Base-by-base conservation (phyloP, 2,113 vertebrate species). In the Zosterops borbonicus region DNA sequence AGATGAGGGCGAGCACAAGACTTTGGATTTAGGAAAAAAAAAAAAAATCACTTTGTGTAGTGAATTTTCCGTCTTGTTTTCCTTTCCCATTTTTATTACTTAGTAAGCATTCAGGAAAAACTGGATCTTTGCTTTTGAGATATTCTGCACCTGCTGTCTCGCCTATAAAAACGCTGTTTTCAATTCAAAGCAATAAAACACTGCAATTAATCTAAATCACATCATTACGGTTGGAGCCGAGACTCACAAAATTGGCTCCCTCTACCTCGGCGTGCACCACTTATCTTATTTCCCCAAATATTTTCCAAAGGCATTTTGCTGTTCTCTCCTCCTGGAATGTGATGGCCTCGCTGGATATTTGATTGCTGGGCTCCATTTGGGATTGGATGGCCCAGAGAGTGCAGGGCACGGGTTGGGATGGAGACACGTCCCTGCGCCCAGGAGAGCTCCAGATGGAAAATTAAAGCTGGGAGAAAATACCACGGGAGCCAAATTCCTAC, bases 151-250 rank as follows among this genome's bases (percentile, higher is more conserved):
- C 94, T 97, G 92, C 95, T 98, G 77, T 95, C 92, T 97, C 86
- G 93, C 95, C 96, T 94, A 88, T 96, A 95, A 97, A 97, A 97
- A 95, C 88, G 90, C 95, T 96, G 94, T 95, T 96, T 97, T 95
- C 95, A 91, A 97, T 96, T 95, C 95, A 93, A 95, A 92, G 96
- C 93, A 92, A 92, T 96, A 97, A 97, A 97, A 96, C 94, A 94
- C 84, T 80, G 86, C 95, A 97, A 95, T 97, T 96, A 97, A 97
- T 95, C 94, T 95, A 96, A 97, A 96, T 93, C 94, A 95, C 92
- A 97, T 92, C 94, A 92, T 96, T 96, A 76, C 70, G 6, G 85
- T 94, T 91, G 84, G 90, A 96, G 91, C 71, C 64, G 56, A 87
- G 89, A 41, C 91, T 96, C 84, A n/a, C 70, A 82, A 62, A 94